These are phyloP conservation scores for Gorsachius magnificus DNA, from an alignment of 2,797 vertebrate species.

Conservation along the genomic window DNA sequence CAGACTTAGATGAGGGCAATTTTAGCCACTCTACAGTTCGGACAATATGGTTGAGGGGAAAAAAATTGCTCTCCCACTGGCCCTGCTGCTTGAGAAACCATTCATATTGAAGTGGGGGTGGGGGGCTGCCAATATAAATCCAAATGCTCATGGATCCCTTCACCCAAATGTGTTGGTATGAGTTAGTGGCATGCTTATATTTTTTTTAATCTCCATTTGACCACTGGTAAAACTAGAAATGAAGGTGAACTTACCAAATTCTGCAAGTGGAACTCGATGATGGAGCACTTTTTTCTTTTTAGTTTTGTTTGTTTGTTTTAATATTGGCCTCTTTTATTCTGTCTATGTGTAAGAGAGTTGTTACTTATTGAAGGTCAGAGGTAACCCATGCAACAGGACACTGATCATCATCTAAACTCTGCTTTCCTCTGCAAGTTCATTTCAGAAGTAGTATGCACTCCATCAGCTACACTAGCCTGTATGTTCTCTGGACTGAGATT, in stretches of 20 bases:
- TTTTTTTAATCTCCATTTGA: neutral
- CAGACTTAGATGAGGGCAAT: neutral
- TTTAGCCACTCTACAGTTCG: neutral
- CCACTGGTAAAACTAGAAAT: neutral
- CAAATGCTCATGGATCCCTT: neutral
- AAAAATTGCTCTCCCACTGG: neutral
- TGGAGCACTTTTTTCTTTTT: neutral
- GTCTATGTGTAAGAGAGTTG: neutral
- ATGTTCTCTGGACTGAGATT: neutral
- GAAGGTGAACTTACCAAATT: neutral
- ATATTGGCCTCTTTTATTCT: neutral
- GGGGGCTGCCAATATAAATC: neutral
- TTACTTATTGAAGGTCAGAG: neutral
- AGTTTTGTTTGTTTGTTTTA: neutral
- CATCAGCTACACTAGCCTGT: neutral
- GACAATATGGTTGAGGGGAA: neutral
- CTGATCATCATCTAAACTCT: neutral
- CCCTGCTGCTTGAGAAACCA: neutral
- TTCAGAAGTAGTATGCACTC: neutral
- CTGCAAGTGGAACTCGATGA: neutral
- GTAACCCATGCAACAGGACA: neutral
- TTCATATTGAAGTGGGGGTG: neutral
- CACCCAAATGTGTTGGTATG: neutral
- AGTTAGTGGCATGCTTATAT: neutral
- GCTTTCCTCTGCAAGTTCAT: neutral